Base-by-base conservation (phyloP, 2,888 invertebrate genomes). In the Cyaniris semiargus region DNA sequence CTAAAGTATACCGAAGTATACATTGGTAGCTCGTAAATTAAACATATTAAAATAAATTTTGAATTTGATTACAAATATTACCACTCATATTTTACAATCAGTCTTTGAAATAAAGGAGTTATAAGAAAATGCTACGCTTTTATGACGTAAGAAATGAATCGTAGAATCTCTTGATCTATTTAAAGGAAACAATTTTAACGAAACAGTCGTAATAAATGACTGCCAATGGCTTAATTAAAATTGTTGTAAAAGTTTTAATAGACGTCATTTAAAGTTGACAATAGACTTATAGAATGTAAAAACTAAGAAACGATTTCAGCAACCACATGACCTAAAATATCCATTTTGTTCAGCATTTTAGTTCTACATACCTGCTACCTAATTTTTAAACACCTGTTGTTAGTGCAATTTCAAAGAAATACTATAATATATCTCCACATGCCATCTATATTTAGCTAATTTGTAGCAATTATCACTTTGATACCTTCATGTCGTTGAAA, bases 401-500 rank as follows among this genome's bases (percentile, higher is more conserved):
- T 44, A 44, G 44, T 44, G 44, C 10, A 1, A 44, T 44, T 44
- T 44, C 10, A 44, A 10, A 44, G 44, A 0, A 44, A 10, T 10
- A 13, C 44, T 13, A 21, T 58, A 27, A 13, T 60, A 23, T 27
- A 1, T 5, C 15, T 27, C 15, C 53, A 74, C 23, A 13, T 74
- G 53, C 15, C 18, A 7, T 6, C 48, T 53, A 27, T 48, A 23
- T 27, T 27, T 74, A 27, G 74, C 53, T 74, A 74, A 74, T 80
- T 79, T 77, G 80, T 77, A 78, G 76, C 66, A 80, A 79, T 79
- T 75, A 79, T 77, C 79, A 79, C 78, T 80, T 77, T 77, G 80
- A 83, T 83, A 81, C 82, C 83, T 76, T 71, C 78, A 15, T 34
- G 72, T 75, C 81, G 82, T 72, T 79, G 80, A 79, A 80, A 82